Conservation (phyloP, 1,140 invertebrate genomes). For the Kradibia gibbosae region DNA sequence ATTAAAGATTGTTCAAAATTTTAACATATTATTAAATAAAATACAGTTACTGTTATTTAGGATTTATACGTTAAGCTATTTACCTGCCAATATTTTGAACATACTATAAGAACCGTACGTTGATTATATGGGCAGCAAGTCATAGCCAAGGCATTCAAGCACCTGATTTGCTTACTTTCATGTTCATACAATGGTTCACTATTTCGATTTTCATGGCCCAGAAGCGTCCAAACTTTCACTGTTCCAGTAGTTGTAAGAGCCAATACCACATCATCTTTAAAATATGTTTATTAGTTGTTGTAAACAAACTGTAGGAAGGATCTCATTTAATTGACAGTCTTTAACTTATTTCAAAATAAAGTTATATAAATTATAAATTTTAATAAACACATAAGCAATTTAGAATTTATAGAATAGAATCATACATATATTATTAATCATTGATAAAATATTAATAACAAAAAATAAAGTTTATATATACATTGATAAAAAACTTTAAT, state of each 20-base stretch:
- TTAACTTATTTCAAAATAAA: slow-evolving; percentile 7
- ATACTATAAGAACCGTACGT: slow-evolving; percentile 95
- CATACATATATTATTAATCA: too few relatives aligned
- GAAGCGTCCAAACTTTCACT: slow-evolving; percentile 97
- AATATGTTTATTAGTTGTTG: slow-evolving; percentile 53
- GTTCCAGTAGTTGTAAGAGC: slow-evolving; percentile 97
- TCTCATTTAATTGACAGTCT: slow-evolving; percentile 32
- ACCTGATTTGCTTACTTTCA: slow-evolving; percentile 97
- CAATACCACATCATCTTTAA: slow-evolving; percentile 94
- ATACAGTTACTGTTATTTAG: background rate
- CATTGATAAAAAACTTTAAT: slow-evolving; percentile 6
- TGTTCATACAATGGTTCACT: slow-evolving; percentile 94
- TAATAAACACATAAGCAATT: slow-evolving; percentile 7
- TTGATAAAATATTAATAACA: background rate
- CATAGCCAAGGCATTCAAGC: slow-evolving; percentile 92
- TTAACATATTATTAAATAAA: background rate
- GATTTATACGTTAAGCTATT: slow-evolving; percentile 13
- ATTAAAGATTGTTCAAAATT: slow-evolving; percentile 53
- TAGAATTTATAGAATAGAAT: background rate
- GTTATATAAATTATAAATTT: background rate
- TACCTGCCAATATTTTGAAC: slow-evolving; percentile 98
- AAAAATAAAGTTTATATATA: background rate
- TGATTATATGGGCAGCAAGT: slow-evolving; percentile 97
- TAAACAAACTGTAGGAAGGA: slow-evolving; percentile 19
- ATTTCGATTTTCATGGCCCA: slow-evolving; percentile 89